Evolutionary conservation across 2,888 invertebrate species (phyloP).

Genomic region (Abscondita cerata): DNA sequence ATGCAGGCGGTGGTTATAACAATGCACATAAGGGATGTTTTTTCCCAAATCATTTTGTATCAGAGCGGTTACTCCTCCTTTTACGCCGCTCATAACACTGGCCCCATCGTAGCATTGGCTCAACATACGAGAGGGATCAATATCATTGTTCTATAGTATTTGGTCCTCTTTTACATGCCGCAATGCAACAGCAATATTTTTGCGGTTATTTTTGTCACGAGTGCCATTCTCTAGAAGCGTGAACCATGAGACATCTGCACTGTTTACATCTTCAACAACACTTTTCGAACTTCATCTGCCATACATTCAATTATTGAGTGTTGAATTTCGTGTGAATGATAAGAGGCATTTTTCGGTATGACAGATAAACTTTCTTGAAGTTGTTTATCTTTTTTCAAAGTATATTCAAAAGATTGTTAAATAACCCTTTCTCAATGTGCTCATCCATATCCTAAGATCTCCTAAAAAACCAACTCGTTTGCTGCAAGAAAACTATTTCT

Average conservation of each 20-base stretch:
- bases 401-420: too few relatives aligned
- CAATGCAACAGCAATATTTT: not conserved
- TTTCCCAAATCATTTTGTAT: not conserved
- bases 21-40: not conserved
- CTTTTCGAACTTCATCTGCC: not conserved
- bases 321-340: not conserved
- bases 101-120: not conserved
- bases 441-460: too few relatives aligned
- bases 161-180: not conserved
- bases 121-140: too few relatives aligned
- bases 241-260: not conserved
- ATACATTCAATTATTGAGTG: not conserved
- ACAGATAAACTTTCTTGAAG: too few relatives aligned
- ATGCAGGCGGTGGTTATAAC: not conserved
- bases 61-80: not conserved
- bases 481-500: too few relatives aligned
- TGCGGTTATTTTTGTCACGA: not conserved
- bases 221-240: not conserved
- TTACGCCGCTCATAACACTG: not conserved
- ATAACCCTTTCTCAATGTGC: too few relatives aligned
- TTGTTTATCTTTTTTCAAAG: too few relatives aligned
- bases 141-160: too few relatives aligned
- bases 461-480: too few relatives aligned
- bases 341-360: too few relatives aligned
- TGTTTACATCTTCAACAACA: not conserved